Base-by-base conservation (phyloP, 2,888 invertebrate species). In the Eumerus sabulonum region DNA sequence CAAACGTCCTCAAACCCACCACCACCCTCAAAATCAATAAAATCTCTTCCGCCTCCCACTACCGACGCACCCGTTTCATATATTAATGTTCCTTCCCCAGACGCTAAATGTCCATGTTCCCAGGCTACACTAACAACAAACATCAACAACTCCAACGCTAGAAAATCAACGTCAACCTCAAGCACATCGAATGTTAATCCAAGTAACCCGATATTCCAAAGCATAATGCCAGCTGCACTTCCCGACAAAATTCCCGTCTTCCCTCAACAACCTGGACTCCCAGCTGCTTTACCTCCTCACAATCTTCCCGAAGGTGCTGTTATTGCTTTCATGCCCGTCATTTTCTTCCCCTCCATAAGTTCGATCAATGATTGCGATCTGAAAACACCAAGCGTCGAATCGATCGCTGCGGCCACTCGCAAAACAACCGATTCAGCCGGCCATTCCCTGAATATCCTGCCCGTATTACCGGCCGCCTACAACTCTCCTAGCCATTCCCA, bases 301-400 rank as follows among this genome's bases (percentile, higher is more conserved):
- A 86, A 87, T 85, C 82, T 90, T 85, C 87, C 93, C 0, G 91
- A 92, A 84, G 93, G 92, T 7, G 88, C 89, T 16, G 90, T 92
- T 12, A 91, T 94, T 51, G 94, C 93, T 53, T 93, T 92, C 82
- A 91, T 94, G 82, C 94, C 94, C 0, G 93, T 94, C 1, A 90
- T 94, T 14, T 93, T 94, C 84, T 90, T 93, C 83, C 94, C 94
- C 1, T 27, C 56, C 54, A 56, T 86, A 88, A 27, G 90, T 89
- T 88, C 71, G 77, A n/a, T 83, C 83, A 53, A 88, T 88, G 85
- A 90, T 87, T 87, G 87, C 76, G 83, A 86, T 48, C 85, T 85
- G 16, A 86, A 85, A 63, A 51, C 71, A 45, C 60, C 66, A 47
- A 62, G 54, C 35, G 63, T 63, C 9, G 63, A 63, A 57, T 79